Base-by-base conservation (phyloP, 2,113 vertebrate genomes). In the Myanophis thanlyinensis region DNA sequence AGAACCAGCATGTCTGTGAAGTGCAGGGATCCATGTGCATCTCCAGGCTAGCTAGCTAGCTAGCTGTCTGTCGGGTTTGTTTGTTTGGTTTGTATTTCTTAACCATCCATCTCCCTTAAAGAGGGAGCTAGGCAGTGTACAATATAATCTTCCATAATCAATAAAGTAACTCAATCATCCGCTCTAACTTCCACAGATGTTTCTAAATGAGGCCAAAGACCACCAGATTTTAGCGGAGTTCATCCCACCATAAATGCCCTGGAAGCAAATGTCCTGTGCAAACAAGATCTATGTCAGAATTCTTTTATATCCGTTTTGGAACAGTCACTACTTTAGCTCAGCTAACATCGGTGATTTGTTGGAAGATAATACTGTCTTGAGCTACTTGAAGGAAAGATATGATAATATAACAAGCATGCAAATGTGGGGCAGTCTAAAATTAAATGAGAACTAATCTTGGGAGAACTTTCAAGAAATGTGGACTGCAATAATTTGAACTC, bases 11-110 rank as follows among this genome's bases (percentile, higher is more conserved):
- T 67, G 30, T 67, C 30, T 35, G 62, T 35, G 30, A 67, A 35
- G 30, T 67, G 59, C 59, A n/a, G 59, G 59, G 30, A 53, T 15
- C 52, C 52, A 67, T 15, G 59, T 67, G 30, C 4, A n/a, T n/a
- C 27, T 67, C 30, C 59, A n/a, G 27, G 13, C 30, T n/a, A n/a
- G 13, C 25, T 54, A 5, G 23, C 53, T 54, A 2, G 23, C 53
- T 54, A 0, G 22, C 53, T 23, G 0, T 54, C 22, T 23, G 0
- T 54, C 53, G 7, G 0, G 20, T 54, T 54, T 23, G 53, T 23
- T 59, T 59, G 25, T 59, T 59, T 27, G 25, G 23, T 27, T 27
- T 23, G 6, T 54, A 25, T 59, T 59, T 59, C 56, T 59, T 59
- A 59, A 59, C 25, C 3, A 27, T 3, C 9, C 25, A 30, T 30